Conservation (phyloP, 2,888 invertebrate species). For the Axea sp. region DNA sequence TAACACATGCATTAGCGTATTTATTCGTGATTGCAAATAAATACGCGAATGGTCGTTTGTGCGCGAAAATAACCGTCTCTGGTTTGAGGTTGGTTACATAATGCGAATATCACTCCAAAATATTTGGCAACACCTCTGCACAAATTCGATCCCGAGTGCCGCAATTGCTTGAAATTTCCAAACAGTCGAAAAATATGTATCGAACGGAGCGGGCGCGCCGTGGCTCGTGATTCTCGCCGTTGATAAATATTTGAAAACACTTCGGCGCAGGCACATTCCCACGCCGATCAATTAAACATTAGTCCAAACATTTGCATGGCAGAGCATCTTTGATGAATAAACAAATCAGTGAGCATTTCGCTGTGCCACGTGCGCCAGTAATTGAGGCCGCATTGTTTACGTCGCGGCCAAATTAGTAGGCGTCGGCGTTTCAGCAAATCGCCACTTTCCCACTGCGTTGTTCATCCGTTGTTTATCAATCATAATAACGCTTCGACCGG, state of each 20-base stretch:
- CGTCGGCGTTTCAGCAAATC: too few relatives aligned
- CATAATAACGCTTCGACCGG: too few relatives aligned
- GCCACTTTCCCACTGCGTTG: too few relatives aligned
- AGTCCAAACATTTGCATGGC: constrained; percentile 19
- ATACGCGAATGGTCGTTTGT: constrained; percentile 57
- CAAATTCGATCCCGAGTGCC: constrained; percentile 45
- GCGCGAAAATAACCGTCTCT: constrained; percentile 57
- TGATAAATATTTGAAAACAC: constrained; percentile 59
- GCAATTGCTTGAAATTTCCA: constrained; percentile 59
- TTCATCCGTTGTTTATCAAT: too few relatives aligned
- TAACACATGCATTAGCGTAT: too few relatives aligned
- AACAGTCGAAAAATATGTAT: constrained; percentile 61
- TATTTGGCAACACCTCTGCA: constrained; percentile 72
- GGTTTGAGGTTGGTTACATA: constrained; percentile 67
- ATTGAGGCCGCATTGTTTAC: too few relatives aligned
- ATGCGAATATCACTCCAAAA: constrained; percentile 73
- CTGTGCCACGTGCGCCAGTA: too few relatives aligned
- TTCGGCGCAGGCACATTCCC: constrained; percentile 47
- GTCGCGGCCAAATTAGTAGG: too few relatives aligned
- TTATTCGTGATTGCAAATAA: constrained; percentile 60
- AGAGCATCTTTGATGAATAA: too few relatives aligned
- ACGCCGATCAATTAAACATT: constrained; percentile 28
- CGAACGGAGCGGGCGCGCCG: constrained; percentile 23
- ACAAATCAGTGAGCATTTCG: too few relatives aligned
- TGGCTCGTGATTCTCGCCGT: constrained; percentile 41